Conservation (phyloP, 2,797 vertebrate species). For the Vultur gryphus region DNA sequence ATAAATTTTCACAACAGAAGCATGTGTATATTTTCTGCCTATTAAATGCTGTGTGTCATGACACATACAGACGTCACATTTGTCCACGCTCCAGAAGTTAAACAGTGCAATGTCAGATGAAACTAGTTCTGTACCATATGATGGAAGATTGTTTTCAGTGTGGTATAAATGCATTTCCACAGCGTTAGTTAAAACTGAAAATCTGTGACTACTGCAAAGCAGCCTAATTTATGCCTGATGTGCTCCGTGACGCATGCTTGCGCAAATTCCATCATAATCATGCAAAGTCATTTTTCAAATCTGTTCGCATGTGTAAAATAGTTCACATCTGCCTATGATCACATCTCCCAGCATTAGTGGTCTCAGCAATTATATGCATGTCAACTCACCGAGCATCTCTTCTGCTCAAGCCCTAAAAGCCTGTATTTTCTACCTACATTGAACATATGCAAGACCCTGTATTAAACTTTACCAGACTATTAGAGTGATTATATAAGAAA, state of each 20-base stretch:
- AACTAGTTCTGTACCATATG: not conserved
- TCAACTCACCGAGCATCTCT: not conserved
- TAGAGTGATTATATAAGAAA: not conserved
- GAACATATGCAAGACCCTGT: not conserved
- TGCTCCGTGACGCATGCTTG: not conserved
- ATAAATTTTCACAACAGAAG: not conserved
- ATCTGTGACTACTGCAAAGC: not conserved
- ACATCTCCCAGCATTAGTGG: not conserved
- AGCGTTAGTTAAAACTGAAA: not conserved
- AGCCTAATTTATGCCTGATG: not conserved
- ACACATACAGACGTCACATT: not conserved
- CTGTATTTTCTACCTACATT: not conserved
- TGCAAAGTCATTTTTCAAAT: not conserved
- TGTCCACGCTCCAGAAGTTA: not conserved
- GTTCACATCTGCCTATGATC: not conserved
- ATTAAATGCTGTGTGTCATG: not conserved
- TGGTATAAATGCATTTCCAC: not conserved
- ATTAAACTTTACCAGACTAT: not conserved
- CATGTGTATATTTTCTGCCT: not conserved
- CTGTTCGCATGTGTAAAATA: not conserved
- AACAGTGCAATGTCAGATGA: not conserved
- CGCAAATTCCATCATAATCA: not conserved
- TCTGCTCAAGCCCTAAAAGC: not conserved
- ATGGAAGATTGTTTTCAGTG: not conserved
- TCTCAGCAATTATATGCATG: not conserved